Evolutionary conservation across 2,797 vertebrate species (phyloP).

Genomic region (Danio aesculapii): DNA sequence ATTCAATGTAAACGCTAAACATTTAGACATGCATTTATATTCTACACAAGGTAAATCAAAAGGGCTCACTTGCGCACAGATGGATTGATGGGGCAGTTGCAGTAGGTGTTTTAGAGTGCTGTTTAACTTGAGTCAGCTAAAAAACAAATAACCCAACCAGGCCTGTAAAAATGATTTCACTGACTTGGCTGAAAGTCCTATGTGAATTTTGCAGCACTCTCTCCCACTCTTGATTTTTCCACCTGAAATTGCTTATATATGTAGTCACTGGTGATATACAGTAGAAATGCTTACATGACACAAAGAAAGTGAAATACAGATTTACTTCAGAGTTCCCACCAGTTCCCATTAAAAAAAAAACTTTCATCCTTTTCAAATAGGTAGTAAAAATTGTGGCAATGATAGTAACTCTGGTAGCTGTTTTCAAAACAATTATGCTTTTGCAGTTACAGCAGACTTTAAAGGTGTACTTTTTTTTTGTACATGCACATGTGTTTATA

Average conservation of each 20-base stretch:
- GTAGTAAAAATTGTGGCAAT: background rate
- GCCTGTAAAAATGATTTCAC: background rate
- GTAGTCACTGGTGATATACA: background rate
- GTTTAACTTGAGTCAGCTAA: conserved; percentile 12
- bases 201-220: background rate
- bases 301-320: background rate
- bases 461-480: background rate
- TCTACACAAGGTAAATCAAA: background rate
- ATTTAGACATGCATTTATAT: background rate
- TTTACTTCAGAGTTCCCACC: background rate
- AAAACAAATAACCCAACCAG: conserved; percentile 2
- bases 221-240: background rate
- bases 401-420: background rate
- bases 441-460: background rate
- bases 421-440: background rate
- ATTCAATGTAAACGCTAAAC: background rate
- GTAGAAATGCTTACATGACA: background rate
- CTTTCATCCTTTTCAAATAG: conserved; percentile 4
- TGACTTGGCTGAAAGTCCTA: conserved; percentile 23
- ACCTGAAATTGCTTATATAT: background rate
- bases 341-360: background rate
- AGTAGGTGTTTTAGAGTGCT: conserved; percentile 14
- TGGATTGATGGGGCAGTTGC: conserved; percentile 1
- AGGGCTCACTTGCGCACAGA: background rate
- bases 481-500: background rate